Percentiles rank a stretch among this genome's conserved stretches.
phyloP scores from a whole-genome alignment of 2,797 vertebrate species.

The Glossophaga mutica region DNA sequence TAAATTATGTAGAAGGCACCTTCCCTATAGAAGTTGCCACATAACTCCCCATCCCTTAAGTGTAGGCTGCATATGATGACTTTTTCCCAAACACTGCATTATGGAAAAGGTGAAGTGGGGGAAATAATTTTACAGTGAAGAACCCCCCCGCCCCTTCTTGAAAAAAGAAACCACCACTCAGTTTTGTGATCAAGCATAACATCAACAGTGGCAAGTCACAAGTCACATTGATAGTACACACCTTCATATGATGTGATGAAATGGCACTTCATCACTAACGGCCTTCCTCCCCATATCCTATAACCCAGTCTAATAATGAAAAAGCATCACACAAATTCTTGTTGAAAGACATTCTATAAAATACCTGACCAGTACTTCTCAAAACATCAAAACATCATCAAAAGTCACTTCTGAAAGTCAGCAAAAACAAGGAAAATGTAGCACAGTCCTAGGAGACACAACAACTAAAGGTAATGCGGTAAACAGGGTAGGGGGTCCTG shows the following conservation, averaged over 20 bases:
- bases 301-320: background rate
- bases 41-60: background rate
- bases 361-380: too few species aligned
- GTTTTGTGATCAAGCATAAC: background rate
- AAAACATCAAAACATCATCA: too few species aligned
- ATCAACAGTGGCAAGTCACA: background rate
- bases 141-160: background rate
- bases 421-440: too few species aligned
- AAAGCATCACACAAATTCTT: background rate
- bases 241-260: background rate
- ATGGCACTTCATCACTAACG: background rate
- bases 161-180: background rate
- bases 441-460: background rate
- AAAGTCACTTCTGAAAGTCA: too few species aligned
- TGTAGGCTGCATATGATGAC: background rate
- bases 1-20: background rate
- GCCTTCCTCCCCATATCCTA: background rate
- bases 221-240: rapidly evolving
- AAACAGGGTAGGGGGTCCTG: background rate
- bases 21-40: background rate
- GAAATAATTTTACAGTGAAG: background rate
- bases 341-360: too few species aligned
- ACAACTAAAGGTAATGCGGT: background rate
- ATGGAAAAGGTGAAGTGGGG: background rate
- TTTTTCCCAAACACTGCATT: background rate